Evolutionary conservation across 2,797 vertebrate genomes (phyloP).

Genomic region (Trichosurus vulpecula): DNA sequence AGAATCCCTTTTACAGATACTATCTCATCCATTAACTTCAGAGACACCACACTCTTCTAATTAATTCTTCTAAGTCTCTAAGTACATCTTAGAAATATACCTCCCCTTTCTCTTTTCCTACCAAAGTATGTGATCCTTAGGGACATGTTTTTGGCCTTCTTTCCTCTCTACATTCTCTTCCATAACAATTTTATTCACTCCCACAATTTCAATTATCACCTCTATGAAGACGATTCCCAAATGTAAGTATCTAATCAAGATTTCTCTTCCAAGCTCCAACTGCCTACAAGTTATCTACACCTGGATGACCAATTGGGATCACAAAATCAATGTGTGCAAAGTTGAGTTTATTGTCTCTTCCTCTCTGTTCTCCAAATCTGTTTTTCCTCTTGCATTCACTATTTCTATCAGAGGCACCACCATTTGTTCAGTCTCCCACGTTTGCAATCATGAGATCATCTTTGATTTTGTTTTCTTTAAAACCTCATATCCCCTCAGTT

Average conservation of each 20-base stretch:
- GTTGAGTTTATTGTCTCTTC: neutral
- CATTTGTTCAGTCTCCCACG: neutral
- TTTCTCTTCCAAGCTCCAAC: neutral
- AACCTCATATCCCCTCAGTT: neutral
- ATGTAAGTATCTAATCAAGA: neutral
- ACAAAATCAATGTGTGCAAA: neutral
- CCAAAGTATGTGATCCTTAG: neutral
- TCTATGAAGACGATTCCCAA: neutral
- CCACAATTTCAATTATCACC: neutral
- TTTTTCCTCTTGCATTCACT: neutral
- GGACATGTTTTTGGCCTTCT: neutral
- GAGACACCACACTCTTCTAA: too few relatives aligned
- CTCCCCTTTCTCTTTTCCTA: neutral
- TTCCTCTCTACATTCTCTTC: neutral
- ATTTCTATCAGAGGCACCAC: neutral
- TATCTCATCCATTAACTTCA: too few relatives aligned
- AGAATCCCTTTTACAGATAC: too few relatives aligned
- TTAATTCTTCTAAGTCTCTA: neutral
- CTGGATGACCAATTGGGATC: neutral
- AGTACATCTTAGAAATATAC: neutral
- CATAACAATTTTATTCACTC: neutral
- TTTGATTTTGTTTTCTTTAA: too few relatives aligned
- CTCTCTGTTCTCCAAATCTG: neutral
- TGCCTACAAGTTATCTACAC: too few relatives aligned
- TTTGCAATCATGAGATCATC: neutral